Evolutionary conservation across 2,113 vertebrate species (phyloP).

Genomic region (Onychostruthus taczanowskii): DNA sequence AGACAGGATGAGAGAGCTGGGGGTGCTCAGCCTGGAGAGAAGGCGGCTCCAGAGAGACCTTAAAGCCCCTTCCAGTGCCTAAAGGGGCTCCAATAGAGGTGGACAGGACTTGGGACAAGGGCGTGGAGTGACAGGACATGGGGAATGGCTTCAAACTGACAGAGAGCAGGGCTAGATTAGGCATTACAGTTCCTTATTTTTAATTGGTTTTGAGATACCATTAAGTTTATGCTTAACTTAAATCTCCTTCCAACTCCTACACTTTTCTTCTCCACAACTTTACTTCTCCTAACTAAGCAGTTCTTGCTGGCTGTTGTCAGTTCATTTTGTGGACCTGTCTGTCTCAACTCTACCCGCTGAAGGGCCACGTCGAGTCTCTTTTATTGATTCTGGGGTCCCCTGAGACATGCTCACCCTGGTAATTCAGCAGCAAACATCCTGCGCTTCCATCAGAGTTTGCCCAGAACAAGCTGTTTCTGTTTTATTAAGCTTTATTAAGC

Average conservation of each 20-base stretch:
- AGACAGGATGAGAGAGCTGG: not conserved
- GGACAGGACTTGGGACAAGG: not conserved
- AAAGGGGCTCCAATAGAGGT: not conserved
- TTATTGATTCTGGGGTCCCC: not conserved
- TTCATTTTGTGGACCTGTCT: slow-evolving; percentile 12
- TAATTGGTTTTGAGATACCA: not conserved
- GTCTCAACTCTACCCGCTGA: not conserved
- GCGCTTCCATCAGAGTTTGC: not conserved
- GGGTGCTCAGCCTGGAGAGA: not conserved
- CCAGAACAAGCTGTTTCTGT: not conserved
- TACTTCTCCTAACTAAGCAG: slow-evolving; percentile 4
- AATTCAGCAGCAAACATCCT: not conserved
- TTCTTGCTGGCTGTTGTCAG: not conserved
- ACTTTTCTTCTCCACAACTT: not conserved
- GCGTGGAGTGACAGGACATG: not conserved
- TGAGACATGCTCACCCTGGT: not conserved
- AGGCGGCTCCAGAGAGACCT: not conserved
- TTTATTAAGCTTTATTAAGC: slow-evolving; percentile 38
- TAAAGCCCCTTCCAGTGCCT: not conserved
- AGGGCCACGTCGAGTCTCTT: not conserved
- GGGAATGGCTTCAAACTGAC: not conserved
- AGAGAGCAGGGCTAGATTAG: not conserved
- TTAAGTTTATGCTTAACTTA: not conserved
- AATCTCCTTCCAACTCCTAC: not conserved
- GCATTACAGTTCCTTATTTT: not conserved